These are phyloP conservation scores for Neosalanx taihuensis DNA, from an alignment of 2,797 vertebrate genomes.

Conservation along the genomic window DNA sequence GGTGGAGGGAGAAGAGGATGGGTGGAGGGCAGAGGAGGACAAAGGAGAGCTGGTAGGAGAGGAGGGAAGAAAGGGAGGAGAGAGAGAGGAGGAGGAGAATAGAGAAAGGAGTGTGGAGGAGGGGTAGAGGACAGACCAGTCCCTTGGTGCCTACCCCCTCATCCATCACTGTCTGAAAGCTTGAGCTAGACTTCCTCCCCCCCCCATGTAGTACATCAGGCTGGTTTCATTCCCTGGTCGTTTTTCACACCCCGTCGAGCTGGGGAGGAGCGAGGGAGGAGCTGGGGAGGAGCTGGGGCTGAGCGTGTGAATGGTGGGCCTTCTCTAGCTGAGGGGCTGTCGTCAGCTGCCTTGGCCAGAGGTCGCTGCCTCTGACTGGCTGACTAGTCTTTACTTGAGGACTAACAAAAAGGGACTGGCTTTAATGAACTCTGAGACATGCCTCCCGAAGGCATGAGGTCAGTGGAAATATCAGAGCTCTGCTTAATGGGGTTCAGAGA, in stretches of 20 bases:
- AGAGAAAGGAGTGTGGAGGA: background rate
- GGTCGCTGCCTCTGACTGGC: conserved; percentile 13
- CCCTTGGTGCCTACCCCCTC: conserved; percentile 11
- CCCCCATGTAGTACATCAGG: conserved; percentile 13
- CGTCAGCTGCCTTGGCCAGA: conserved; percentile 20
- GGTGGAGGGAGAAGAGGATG: no score
- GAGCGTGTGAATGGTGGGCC: conserved; percentile 12
- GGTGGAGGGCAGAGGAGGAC: background rate
- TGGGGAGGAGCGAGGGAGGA: background rate
- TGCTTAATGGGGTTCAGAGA: conserved; percentile 19
- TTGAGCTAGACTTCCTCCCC: conserved; percentile 7
- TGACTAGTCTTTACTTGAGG: conserved; percentile 15
- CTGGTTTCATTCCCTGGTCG: conserved; percentile 11
- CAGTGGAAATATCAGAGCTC: conserved; percentile 13
- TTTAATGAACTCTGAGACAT: conserved; percentile 23
- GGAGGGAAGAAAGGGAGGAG: background rate
- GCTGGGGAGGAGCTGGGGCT: background rate
- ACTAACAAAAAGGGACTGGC: conserved; percentile 7
- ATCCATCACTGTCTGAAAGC: conserved; percentile 30
- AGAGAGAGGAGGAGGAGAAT: no score
- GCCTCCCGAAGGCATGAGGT: conserved; percentile 13
- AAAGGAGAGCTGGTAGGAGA: background rate
- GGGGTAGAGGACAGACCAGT: conserved; percentile 7
- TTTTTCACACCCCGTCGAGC: conserved; percentile 14
- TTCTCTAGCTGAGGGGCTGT: conserved; percentile 2